Percentiles rank a stretch among this genome's conserved stretches.
Evolutionary conservation across 2,113 vertebrate genomes (phyloP).

Genomic region (Rousettus leschenaultii): DNA sequence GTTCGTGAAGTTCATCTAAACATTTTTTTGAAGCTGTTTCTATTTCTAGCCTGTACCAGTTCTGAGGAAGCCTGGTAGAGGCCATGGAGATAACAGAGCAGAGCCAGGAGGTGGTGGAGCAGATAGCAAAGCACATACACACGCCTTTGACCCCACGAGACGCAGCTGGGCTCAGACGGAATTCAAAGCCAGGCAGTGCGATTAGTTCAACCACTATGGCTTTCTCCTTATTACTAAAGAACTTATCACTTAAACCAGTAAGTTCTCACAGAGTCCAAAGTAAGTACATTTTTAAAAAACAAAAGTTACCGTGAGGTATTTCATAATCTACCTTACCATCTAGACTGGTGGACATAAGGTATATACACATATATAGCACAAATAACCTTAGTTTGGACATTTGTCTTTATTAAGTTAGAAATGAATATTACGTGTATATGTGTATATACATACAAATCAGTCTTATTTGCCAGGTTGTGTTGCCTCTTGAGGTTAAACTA

Average conservation of each 20-base stretch:
- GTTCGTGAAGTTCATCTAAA: conserved; percentile 51
- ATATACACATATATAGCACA: not conserved
- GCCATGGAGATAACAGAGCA: not conserved
- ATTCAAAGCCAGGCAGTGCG: not conserved
- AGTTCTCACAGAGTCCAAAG: conserved; percentile 7
- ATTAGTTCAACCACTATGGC: not conserved
- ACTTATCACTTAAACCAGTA: conserved; percentile 22
- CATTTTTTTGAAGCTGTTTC: conserved; percentile 34
- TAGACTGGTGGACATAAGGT: not conserved
- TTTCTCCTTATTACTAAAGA: conserved; percentile 7
- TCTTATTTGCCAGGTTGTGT: not conserved
- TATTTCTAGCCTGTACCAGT: conserved; percentile 27
- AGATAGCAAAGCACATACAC: not conserved
- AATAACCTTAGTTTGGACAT: not conserved
- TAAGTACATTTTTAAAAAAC: not conserved
- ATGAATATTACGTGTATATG: not conserved
- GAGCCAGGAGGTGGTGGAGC: not conserved
- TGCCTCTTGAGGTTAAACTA: not conserved
- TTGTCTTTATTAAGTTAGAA: conserved; percentile 1
- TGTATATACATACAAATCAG: not conserved
- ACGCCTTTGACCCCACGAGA: not conserved
- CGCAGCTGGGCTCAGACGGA: not conserved
- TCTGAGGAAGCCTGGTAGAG: not conserved
- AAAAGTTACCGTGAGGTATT: not conserved
- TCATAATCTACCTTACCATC: not conserved